Evolutionary conservation across 2,888 invertebrate species (phyloP).

Genomic region (Ectemnius continuus): DNA sequence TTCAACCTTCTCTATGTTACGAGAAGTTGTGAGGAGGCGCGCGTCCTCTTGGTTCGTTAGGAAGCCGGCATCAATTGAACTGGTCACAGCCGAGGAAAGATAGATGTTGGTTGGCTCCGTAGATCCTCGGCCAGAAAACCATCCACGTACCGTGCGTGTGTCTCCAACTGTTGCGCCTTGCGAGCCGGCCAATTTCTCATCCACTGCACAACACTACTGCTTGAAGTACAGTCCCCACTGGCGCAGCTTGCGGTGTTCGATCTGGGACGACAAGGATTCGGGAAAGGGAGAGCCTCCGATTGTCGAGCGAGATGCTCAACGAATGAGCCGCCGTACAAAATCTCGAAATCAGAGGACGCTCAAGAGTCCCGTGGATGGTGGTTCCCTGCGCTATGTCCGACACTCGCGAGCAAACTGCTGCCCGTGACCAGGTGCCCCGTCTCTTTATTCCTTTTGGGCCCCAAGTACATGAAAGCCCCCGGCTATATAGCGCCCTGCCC

Average conservation of each 20-base stretch:
- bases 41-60: not conserved
- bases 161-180: constrained; percentile 6
- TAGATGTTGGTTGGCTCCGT: not conserved
- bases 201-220: constrained; percentile 61
- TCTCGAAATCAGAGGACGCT: constrained; percentile 20
- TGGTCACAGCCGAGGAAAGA: not conserved
- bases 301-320: no score
- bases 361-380: constrained; percentile 34
- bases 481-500: constrained; percentile 66
- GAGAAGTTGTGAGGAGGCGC: no score
- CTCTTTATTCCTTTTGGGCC: constrained; percentile 76
- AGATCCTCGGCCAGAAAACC: not conserved
- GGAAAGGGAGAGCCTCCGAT: not conserved
- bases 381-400: constrained; percentile 17
- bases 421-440: constrained; percentile 72
- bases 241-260: not conserved
- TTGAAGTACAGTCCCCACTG: not conserved
- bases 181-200: constrained; percentile 10
- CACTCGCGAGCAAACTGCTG: constrained; percentile 72
- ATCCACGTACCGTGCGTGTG: constrained; percentile 2
- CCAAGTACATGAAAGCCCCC: constrained; percentile 64
- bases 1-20: constrained; percentile 9
- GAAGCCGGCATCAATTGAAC: no score
- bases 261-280: not conserved
- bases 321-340: not conserved